phyloP scores from a whole-genome alignment of 2,113 vertebrate genomes.

The Phodopus roborovskii region DNA sequence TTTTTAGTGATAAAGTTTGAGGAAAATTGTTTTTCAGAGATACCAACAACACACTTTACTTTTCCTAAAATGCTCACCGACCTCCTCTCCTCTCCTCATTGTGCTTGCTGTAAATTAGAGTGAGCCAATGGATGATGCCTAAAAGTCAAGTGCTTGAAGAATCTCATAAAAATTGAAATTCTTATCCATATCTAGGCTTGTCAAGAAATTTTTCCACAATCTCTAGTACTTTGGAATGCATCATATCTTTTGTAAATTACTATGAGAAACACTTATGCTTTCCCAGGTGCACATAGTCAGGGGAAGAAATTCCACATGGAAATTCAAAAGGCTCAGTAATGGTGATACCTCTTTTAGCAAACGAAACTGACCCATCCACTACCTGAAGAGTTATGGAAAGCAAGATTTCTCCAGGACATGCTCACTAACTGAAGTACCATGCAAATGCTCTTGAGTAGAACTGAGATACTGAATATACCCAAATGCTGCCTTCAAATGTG shows the following conservation, averaged over 20 bases:
- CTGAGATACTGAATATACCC: background rate
- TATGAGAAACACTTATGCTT: conserved; percentile 65
- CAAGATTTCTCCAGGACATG: background rate
- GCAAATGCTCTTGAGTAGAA: background rate
- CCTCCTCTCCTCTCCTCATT: conserved; percentile 11
- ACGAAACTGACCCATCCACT: background rate
- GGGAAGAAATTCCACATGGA: conserved; percentile 49
- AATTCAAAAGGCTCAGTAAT: conserved; percentile 55
- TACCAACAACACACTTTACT: background rate
- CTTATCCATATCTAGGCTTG: conserved; percentile 68
- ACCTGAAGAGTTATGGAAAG: conserved; percentile 52
- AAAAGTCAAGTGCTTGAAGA: conserved; percentile 67
- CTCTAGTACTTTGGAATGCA: conserved; percentile 69
- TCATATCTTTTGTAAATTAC: conserved; percentile 69
- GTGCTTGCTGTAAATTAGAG: conserved; percentile 44
- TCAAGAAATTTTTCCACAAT: conserved; percentile 65
- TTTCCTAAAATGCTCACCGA: conserved; percentile 53
- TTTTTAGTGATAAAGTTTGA: conserved; percentile 16
- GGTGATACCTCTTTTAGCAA: background rate
- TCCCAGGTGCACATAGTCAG: conserved; percentile 58
- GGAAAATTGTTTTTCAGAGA: conserved; percentile 26
- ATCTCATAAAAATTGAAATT: conserved; percentile 73
- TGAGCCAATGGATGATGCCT: conserved; percentile 29
- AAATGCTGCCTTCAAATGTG: background rate
- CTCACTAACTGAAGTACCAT: background rate